Base-by-base conservation (phyloP, 2,888 invertebrate genomes). In the Epinotia nisella region DNA sequence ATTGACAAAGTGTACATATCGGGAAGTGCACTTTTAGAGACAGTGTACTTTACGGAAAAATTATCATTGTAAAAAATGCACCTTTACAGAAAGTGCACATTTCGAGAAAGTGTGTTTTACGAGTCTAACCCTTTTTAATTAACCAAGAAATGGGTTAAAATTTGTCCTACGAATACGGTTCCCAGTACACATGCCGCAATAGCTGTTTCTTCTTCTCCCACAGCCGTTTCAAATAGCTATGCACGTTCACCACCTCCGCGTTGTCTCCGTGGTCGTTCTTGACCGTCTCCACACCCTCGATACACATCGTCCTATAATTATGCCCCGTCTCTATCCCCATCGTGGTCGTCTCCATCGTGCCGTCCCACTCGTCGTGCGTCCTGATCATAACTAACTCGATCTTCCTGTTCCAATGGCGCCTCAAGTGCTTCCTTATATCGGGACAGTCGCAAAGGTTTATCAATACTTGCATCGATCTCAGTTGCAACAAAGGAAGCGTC, bases 361-460 rank as follows among this genome's bases (percentile, higher is more conserved):
- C 93, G 49, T 90, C 87, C 90, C 92, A 93, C 41, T 87, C 79
- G 68, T 92, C 91, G 39, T 89, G 84, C 0, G 82, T 85, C 41
- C 87, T 81, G 9, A 93, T 85, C 1, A 71, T 81, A 1, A 90
- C 83, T 1, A 21, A 66, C 4, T 76, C 78, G 0, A 91, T 76
- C 10, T 83, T 84, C 2, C 60, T 74, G 75, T 86, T 84, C 87
- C 88, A 90, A 53, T 87, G 75, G 0, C 35, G 62, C 71, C 87
- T 89, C 78, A 93, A 76, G 65, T 90, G 84, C 39, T 87, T 61
- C 51, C 91, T 82, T 1, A 92, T 84, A 70, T 93, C 93, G 0
- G 92, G 90, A 75, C 87, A 87, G 62, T 93, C 93, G 81, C 92
- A 90, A 0, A 93, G 78, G 76, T 93, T 93, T 5, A 92, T 88